Evolutionary conservation across 2,888 invertebrate species (phyloP), one percentile per base, ranked within the genome.

Genomic region (Caenorhabditis imperialis): DNA sequence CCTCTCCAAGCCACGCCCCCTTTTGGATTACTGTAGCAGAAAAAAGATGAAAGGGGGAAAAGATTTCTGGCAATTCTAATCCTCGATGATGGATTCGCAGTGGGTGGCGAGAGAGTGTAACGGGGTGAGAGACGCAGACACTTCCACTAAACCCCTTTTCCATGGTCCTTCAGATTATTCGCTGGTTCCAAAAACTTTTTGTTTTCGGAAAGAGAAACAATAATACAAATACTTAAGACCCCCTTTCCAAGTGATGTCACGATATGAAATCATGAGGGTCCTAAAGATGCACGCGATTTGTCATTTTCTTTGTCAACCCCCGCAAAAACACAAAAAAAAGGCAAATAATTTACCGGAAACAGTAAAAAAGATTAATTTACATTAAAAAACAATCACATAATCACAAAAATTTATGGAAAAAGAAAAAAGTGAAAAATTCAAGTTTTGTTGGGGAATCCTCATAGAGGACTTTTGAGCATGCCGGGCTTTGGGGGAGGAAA

Each of bases 211-310:
- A 37, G 40, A 40, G 20, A 42, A 51, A 61, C 35, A 51, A 63
- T 51, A 63, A 63, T 47, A 45, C 61, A 40, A 27, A 30, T 30
- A 58, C 67, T 58, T 58, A 38, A 67, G 51, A 47, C 65, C 50
- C 44, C 30, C 42, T 62, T 1, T 23, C 16, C n/a, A 12, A 33
- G 35, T 35, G 45, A 53, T 37, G 35, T 22, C 35, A 53, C 23
- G 10, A 51, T 18, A 47, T 27, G 50, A 50, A 25, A 40, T 30
- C 48, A 42, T 40, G 20, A 20, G 30, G 42, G 20, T 30, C 7
- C n/a, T n/a, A n/a, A n/a, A n/a, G n/a, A n/a, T n/a, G 30, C 30
- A 30, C 30, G 30, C 30, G 10, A 30, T 30, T 6, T 30, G n/a
- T n/a, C n/a, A n/a, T n/a, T n/a, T n/a, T n/a, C n/a, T n/a, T n/a